phyloP scores from a whole-genome alignment of 2,113 vertebrate species.

The Elephantulus edwardii region DNA sequence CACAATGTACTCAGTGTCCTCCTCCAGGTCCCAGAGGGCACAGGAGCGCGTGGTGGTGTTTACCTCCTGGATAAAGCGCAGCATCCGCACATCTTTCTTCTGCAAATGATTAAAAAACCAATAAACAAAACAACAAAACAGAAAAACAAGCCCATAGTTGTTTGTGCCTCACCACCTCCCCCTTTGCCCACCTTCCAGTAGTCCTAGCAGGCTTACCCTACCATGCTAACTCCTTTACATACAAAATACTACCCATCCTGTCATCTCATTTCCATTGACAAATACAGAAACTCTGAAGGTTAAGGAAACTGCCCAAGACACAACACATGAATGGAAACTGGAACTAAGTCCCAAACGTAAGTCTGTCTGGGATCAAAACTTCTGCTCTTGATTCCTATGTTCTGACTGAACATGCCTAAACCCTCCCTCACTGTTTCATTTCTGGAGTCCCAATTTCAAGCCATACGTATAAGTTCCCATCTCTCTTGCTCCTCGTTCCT shows the following conservation, averaged over 20 bases:
- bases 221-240: not conserved
- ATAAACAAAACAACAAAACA: no score
- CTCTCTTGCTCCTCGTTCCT: not conserved
- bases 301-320: not conserved
- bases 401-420: not conserved
- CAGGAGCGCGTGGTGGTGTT: slow-evolving; percentile 98
- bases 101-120: no score
- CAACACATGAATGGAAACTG: not conserved
- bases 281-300: not conserved
- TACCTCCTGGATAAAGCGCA: slow-evolving; percentile 98
- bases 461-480: not conserved
- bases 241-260: not conserved
- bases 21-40: slow-evolving; percentile 95
- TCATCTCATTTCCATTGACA: not conserved
- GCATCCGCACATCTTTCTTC: slow-evolving; percentile 97
- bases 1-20: slow-evolving; percentile 97
- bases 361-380: not conserved
- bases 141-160: not conserved
- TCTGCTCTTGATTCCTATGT: not conserved
- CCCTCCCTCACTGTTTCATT: not conserved
- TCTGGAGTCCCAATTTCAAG: not conserved
- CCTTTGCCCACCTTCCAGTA: not conserved
- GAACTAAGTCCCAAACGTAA: not conserved
- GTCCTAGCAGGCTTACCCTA: not conserved
- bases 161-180: not conserved